These are phyloP conservation scores for Lithobates sylvaticus DNA, from an alignment of 2,797 vertebrate genomes.

Conservation along the genomic window DNA sequence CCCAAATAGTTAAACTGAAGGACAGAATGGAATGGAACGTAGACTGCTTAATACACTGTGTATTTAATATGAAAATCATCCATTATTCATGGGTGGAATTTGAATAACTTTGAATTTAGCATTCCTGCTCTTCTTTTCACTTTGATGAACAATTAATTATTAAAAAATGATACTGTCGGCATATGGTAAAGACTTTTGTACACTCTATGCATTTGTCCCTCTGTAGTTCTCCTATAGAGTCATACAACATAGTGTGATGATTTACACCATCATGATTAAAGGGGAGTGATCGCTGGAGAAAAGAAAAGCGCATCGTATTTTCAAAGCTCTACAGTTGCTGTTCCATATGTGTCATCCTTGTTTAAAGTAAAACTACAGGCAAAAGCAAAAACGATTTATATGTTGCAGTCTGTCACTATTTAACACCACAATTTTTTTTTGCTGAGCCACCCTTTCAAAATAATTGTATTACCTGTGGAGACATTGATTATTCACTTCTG, in stretches of 20 bases:
- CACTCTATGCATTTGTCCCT: constrained; percentile 69
- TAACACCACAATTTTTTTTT: not conserved
- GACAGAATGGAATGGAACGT: constrained; percentile 78
- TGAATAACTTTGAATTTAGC: constrained; percentile 86
- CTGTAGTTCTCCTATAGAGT: constrained; percentile 32
- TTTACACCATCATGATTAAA: constrained; percentile 4
- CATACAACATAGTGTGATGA: not conserved
- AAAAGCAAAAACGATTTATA: not conserved
- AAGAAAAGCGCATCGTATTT: not conserved
- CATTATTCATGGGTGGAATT: constrained; percentile 83
- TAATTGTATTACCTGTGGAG: not conserved
- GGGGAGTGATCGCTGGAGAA: not conserved
- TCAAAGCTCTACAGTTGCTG: not conserved
- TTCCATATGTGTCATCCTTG: not conserved
- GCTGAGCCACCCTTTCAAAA: not conserved
- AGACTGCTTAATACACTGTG: constrained; percentile 82
- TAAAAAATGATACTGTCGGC: constrained; percentile 84
- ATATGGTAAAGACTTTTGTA: constrained; percentile 73
- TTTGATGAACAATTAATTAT: constrained; percentile 89
- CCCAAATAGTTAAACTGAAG: constrained; percentile 82
- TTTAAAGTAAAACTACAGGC: not conserved
- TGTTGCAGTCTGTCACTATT: not conserved
- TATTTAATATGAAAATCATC: constrained; percentile 86
- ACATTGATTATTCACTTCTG: not conserved
- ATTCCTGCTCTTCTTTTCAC: constrained; percentile 78